Percentiles rank a stretch among this genome's conserved stretches.
Conservation (phyloP, 2,113 vertebrate species). For the Forbesichthys agassizii region DNA sequence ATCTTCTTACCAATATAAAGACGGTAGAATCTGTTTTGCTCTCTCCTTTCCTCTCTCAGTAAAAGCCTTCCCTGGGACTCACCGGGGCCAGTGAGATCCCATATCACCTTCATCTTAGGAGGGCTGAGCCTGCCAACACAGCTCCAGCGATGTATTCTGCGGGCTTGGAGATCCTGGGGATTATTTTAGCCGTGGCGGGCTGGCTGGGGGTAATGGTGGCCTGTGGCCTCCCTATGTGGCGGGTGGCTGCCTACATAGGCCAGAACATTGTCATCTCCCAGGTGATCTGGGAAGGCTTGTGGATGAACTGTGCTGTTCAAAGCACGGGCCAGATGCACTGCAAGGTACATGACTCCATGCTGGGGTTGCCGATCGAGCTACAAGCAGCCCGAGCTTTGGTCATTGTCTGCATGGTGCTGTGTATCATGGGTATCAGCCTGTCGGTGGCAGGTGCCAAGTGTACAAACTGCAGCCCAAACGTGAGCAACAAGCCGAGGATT, state of each 20-base stretch:
- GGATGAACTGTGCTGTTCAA: constrained; percentile 84
- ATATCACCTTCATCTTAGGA: constrained; percentile 67
- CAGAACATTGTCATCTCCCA: constrained; percentile 83
- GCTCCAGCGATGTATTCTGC: constrained; percentile 71
- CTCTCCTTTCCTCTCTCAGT: constrained; percentile 54
- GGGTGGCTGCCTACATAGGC: constrained; percentile 77
- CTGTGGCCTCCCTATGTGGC: constrained; percentile 82
- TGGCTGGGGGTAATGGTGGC: constrained; percentile 81
- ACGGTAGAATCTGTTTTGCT: constrained; percentile 71
- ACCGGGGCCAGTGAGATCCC: constrained; percentile 60
- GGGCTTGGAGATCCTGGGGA: constrained; percentile 79
- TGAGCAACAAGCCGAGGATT: constrained; percentile 70
- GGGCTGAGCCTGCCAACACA: constrained; percentile 54
- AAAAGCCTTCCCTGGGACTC: constrained; percentile 50
- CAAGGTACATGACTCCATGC: constrained; percentile 78
- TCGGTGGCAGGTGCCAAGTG: constrained; percentile 79
- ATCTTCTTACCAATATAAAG: constrained; percentile 74
- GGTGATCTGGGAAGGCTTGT: constrained; percentile 82
- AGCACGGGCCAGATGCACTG: constrained; percentile 85
- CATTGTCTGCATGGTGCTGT: constrained; percentile 70
- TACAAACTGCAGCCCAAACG: constrained; percentile 75
- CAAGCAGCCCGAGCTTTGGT: constrained; percentile 76
- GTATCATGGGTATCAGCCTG: constrained; percentile 70
- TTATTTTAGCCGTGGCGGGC: constrained; percentile 78
- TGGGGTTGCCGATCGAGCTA: constrained; percentile 73